These are phyloP conservation scores for Andrena fulva DNA, from an alignment of 2,888 invertebrate species.

Conservation along the genomic window DNA sequence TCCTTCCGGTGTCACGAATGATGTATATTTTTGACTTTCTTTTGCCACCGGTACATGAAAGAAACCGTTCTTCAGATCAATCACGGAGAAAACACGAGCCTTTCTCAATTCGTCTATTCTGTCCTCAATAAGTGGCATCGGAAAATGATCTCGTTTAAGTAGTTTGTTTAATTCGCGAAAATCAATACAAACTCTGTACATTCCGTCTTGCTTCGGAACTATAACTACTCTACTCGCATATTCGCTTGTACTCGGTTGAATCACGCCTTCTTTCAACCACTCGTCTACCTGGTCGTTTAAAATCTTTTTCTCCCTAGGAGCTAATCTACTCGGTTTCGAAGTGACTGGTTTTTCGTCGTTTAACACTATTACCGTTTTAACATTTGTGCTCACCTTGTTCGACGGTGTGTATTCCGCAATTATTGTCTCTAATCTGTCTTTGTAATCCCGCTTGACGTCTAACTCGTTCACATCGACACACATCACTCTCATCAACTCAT, in stretches of 20 bases:
- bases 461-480: no score
- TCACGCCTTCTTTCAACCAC: conserved; percentile 33
- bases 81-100: background rate
- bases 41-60: conserved; percentile 15
- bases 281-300: conserved; percentile 47
- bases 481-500: no score
- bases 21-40: conserved; percentile 10
- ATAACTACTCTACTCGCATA: conserved; percentile 1
- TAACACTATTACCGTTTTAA: conserved; percentile 53
- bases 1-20: conserved; percentile 15
- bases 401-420: background rate
- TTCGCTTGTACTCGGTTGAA: background rate
- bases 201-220: conserved; percentile 3
- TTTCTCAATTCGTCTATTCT: background rate
- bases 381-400: conserved; percentile 6
- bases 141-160: background rate
- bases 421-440: background rate
- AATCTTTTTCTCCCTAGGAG: conserved; percentile 43
- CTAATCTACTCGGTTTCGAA: conserved; percentile 43
- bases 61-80: conserved; percentile 30
- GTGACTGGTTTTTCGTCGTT: conserved; percentile 42
- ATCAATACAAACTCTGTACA: conserved; percentile 10
- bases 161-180: background rate
- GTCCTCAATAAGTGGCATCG: conserved; percentile 10
- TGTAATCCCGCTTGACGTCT: background rate